phyloP scores from a whole-genome alignment of 2,797 vertebrate genomes.

The Bovichtus diacanthus region DNA sequence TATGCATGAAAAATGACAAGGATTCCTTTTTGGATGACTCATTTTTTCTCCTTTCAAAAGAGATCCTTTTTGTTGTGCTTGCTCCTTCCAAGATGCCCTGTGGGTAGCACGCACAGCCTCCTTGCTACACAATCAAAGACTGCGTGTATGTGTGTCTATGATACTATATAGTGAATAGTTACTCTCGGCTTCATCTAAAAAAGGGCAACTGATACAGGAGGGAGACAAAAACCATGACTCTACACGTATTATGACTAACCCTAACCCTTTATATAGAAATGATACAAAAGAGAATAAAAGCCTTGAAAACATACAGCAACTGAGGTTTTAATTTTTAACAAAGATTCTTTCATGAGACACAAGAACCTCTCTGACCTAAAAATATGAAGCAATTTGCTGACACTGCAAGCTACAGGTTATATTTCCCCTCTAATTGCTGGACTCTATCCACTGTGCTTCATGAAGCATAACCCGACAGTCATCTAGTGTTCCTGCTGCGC shows the following conservation, averaged over 20 bases:
- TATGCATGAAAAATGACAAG: conserved; percentile 48
- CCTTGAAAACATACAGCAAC: not conserved
- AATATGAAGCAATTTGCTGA: conserved; percentile 63
- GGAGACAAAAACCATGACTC: conserved; percentile 8
- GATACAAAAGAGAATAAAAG: conserved; percentile 28
- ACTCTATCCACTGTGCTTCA: conserved; percentile 52
- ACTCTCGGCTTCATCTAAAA: conserved; percentile 20
- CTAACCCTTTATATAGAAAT: conserved; percentile 25
- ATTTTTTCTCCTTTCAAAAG: conserved; percentile 37
- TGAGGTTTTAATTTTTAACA: conserved; percentile 39
- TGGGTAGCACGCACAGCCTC: conserved; percentile 44
- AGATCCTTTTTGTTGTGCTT: conserved; percentile 46
- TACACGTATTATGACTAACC: conserved; percentile 1
- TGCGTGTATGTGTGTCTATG: conserved; percentile 5
- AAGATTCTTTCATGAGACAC: conserved; percentile 33
- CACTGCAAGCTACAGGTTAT: conserved; percentile 48
- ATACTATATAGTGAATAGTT: conserved; percentile 6
- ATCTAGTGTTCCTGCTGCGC: conserved; percentile 49
- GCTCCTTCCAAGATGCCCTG: conserved; percentile 58
- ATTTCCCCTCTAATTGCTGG: conserved; percentile 57
- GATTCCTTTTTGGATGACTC: conserved; percentile 47
- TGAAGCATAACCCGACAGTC: conserved; percentile 60
- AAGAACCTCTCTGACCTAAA: conserved; percentile 1
- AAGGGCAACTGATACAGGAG: conserved; percentile 20
- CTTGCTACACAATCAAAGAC: conserved; percentile 54